A percentile compares a stretch with the other conserved stretches of the same genome.
These are phyloP conservation scores for Cryptus viduatorius DNA, from an alignment of 2,888 invertebrate species.

Conservation along the genomic window DNA sequence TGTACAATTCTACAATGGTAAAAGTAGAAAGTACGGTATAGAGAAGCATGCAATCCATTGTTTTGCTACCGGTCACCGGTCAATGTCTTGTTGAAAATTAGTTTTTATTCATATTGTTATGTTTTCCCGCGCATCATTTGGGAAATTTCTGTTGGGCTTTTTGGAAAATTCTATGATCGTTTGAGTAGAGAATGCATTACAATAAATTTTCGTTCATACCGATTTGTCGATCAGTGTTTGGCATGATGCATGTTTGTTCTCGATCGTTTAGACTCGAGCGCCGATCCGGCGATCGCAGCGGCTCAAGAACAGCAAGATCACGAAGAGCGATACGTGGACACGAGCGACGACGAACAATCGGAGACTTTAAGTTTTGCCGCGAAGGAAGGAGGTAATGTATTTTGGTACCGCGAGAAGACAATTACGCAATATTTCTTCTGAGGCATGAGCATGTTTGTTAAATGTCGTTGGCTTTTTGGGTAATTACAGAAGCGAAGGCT, in stretches of 20 bases:
- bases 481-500: slow-evolving; percentile 82
- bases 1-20: too few relatives aligned
- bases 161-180: too few relatives aligned
- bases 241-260: slow-evolving; percentile 75
- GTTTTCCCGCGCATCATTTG: too few relatives aligned
- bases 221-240: slow-evolving; percentile 49
- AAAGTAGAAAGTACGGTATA: too few relatives aligned
- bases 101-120: not conserved
- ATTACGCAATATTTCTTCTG: slow-evolving; percentile 56
- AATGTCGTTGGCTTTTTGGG: slow-evolving; percentile 71
- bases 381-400: slow-evolving; percentile 87
- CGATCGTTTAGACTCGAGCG: slow-evolving; percentile 87
- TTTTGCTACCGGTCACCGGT: too few relatives aligned
- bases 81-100: too few relatives aligned
- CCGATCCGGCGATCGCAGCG: slow-evolving; percentile 89
- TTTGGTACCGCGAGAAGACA: not conserved
- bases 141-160: not conserved
- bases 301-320: slow-evolving; percentile 84
- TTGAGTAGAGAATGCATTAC: slow-evolving; percentile 70
- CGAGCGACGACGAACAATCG: slow-evolving; percentile 83
- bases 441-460: slow-evolving; percentile 75
- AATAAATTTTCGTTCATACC: slow-evolving; percentile 53
- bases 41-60: too few relatives aligned
- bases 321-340: slow-evolving; percentile 78
- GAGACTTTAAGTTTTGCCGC: slow-evolving; percentile 83